Conservation (phyloP, 2,113 vertebrate species). For the Zosterops lateralis region DNA sequence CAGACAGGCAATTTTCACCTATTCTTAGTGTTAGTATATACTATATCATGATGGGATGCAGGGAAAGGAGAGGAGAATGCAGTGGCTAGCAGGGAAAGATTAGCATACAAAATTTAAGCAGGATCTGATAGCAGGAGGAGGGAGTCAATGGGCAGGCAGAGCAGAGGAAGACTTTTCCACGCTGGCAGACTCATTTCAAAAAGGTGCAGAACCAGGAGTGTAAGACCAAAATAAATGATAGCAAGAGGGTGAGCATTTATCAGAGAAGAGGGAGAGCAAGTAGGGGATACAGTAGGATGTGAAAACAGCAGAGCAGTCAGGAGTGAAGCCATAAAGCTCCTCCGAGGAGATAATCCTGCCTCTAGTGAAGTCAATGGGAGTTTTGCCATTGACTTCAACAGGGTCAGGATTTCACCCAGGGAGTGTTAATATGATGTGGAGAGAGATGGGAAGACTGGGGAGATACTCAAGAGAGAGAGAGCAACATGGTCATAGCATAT, state of each 20-base stretch:
- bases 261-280: not conserved
- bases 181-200: not conserved
- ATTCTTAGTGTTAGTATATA: not conserved
- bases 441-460: slow-evolving; percentile 17
- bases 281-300: not conserved
- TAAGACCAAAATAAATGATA: not conserved
- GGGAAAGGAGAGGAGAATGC: not conserved
- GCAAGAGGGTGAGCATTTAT: not conserved
- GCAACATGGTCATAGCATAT: slow-evolving; percentile 49
- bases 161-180: not conserved
- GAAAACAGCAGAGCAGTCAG: slow-evolving; percentile 12
- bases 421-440: slow-evolving; percentile 59
- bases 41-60: not conserved
- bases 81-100: not conserved
- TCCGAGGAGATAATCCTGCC: not conserved
- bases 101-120: not conserved
- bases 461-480: slow-evolving; percentile 41
- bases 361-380: slow-evolving; percentile 51
- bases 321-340: slow-evolving; percentile 28
- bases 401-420: slow-evolving; percentile 58
- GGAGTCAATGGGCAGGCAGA: not conserved
- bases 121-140: not conserved
- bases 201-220: not conserved
- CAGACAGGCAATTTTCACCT: slow-evolving; percentile 8
- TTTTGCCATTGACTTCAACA: slow-evolving; percentile 62